Percentiles rank a stretch among this genome's conserved stretches.
phyloP scores from a whole-genome alignment of 2,888 invertebrate species.

The Priocnemis perturbator region DNA sequence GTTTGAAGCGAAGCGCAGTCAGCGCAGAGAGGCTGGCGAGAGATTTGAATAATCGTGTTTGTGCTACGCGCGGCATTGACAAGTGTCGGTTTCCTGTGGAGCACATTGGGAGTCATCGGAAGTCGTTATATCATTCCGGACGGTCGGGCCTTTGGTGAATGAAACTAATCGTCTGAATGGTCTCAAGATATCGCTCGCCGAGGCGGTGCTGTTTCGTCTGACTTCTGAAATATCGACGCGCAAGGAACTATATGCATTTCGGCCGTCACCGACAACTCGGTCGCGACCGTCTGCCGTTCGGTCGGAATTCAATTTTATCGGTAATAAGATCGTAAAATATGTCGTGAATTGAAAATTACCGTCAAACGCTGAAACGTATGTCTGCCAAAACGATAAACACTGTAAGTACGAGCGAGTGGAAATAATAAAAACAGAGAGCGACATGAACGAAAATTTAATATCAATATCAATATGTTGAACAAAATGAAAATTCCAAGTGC shows the following conservation, averaged over 20 bases:
- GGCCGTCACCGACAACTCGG: no score
- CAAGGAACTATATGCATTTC: background rate
- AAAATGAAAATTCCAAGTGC: no score
- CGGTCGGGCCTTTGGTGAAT: constrained; percentile 43
- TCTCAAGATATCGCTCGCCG: constrained; percentile 37
- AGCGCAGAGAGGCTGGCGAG: constrained; percentile 36
- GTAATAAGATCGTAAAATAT: no score
- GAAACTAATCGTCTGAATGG: constrained; percentile 41
- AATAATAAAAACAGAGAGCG: background rate
- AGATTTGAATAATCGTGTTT: constrained; percentile 46
- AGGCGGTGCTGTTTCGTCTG: background rate
- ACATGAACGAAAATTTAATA: no score
- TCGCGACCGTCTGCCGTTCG: no score
- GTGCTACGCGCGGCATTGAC: constrained; percentile 52
- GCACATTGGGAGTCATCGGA: constrained; percentile 58
- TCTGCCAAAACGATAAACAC: constrained; percentile 13
- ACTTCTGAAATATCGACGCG: background rate
- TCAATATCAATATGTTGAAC: no score
- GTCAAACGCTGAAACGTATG: constrained; percentile 19
- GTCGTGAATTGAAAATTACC: constrained; percentile 6
- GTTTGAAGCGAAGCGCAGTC: constrained; percentile 22
- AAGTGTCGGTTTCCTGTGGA: constrained; percentile 67
- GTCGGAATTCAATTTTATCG: no score
- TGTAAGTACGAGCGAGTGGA: constrained; percentile 4
- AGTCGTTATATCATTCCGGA: constrained; percentile 54